Base-by-base conservation (phyloP, 2,113 vertebrate species). In the Odobenus rosmarus region DNA sequence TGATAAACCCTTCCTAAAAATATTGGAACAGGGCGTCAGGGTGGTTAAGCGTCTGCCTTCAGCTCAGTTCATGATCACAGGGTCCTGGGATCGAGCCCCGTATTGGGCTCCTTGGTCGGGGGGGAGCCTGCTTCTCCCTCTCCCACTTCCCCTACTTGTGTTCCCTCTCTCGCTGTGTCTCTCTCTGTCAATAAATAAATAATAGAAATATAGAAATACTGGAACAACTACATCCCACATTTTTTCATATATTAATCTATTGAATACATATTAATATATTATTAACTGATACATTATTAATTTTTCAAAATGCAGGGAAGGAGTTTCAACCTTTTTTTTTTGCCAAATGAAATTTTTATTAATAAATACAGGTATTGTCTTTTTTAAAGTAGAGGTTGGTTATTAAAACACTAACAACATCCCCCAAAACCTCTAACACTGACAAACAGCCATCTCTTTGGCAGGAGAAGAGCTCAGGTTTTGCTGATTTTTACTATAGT, bases 401-500 rank as follows among this genome's bases (percentile, higher is more conserved):
- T 89, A 89, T 95, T 92, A 77, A 94, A 96, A 95, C 90, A 67
- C 12, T 46, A 94, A 51, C 15, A 96, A 31, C 31, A 84, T 12
- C 5, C 53, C 59, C 12, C 14, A 53, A 81, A 94, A 97, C 55
- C 36, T 28, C 14, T 81, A 95, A 14, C 11, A 67, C 84, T 77
- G 93, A 96, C 67, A 93, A 90, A 94, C 85, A 97, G 83, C 96
- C 98, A 92, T 96, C 93, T 98, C 93, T 97, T 95, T 98, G 97
- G 98, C 97, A 98, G 76, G n/a, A 76, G 7, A 97, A 97, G 93
- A 96, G 89, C 96, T 97, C 79, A 10, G 1, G 1, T 97, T 98
- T 95, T 90, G 93, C 95, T 97, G 96, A 97, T 97, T 98, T 97
- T 96, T 97, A 81, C 97, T 98, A 88, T 89, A 97, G 96, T 98